Evolutionary conservation across 1,140 invertebrate genomes (phyloP), one percentile per base, ranked within the genome.

Genomic region (Drosophila arizonae): DNA sequence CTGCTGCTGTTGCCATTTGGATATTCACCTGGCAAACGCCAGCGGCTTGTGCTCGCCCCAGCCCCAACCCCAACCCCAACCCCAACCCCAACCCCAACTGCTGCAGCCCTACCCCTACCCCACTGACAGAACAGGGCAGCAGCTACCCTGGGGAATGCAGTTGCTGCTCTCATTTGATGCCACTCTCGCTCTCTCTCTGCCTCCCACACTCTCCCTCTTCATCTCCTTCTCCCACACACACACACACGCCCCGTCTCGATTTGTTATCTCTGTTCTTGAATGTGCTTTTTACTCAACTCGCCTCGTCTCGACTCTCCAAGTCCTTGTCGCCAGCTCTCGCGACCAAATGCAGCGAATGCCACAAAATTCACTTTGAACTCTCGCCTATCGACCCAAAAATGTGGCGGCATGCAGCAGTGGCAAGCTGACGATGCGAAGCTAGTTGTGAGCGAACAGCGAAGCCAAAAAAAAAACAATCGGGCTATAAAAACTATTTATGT

Each of bases 11-110:
- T 43, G 26, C 26, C n/a, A 17, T 61, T 43, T 33, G 15, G n/a
- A 21, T 54, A 45, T 64, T 58, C 62, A 72, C 69, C 69, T 71
- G 69, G n/a, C 61, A 17, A 52, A 36, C 26, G 9, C 17, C 36
- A 13, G 8, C n/a, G 13, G 1, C 13, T 8, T 13, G 10, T 9
- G n/a, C 10, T 8, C 36, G 4, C 4, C 17, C 11, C 6, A 10
- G 11, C 43, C 21, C 10, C 33, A 33, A 6, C 21, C 17, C 11
- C 4, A 10, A 15, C 21, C 21, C 43, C 21, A 15, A 2, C 21
- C 43, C 21, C 10, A 0, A 30, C 21, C 21, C 43, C 21, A 15
- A 2, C 21, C 43, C 21, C 10, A 0, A 30, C 21, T n/a, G n/a
- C 21, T 24, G 21, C 21, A 1, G 21, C 21, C 21, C 21, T 24